Evolutionary conservation across 2,888 invertebrate genomes (phyloP).

Genomic region (Quadriops clusia): DNA sequence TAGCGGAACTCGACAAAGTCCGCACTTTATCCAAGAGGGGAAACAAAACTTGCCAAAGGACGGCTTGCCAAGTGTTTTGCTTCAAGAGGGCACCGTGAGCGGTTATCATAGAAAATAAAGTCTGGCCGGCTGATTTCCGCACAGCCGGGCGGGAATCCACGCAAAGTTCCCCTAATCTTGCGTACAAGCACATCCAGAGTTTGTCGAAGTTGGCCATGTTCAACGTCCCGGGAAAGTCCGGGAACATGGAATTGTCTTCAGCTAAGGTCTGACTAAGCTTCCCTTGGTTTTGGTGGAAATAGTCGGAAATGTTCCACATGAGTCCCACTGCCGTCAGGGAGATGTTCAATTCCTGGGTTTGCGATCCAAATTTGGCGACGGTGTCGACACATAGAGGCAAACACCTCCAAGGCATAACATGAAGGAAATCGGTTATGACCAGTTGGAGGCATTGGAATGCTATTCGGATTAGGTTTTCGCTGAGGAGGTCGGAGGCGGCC

Average conservation of each 20-base stretch:
- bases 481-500: conserved; percentile 72
- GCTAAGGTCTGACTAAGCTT: conserved; percentile 63
- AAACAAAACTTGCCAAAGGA: conserved; percentile 91
- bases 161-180: conserved; percentile 78
- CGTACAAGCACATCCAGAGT: conserved; percentile 92
- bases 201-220: conserved; percentile 84
- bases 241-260: conserved; percentile 64
- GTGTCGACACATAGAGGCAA: conserved; percentile 83
- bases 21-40: conserved; percentile 89
- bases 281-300: conserved; percentile 89
- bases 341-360: conserved; percentile 93
- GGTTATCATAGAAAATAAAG: conserved; percentile 92
- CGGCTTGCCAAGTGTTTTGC: conserved; percentile 84
- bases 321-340: conserved; percentile 93
- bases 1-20: conserved; percentile 56
- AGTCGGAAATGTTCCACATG: conserved; percentile 99
- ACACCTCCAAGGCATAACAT: conserved; percentile 85
- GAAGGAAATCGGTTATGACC: conserved; percentile 88
- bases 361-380: conserved; percentile 90
- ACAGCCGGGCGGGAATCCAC: conserved; percentile 93
- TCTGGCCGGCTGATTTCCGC: conserved; percentile 93
- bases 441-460: conserved; percentile 94
- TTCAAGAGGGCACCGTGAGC: conserved; percentile 86
- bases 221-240: conserved; percentile 71
- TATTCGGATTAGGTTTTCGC: conserved; percentile 81